Evolutionary conservation across 2,797 vertebrate genomes (phyloP).

Genomic region (Botia almorhae): DNA sequence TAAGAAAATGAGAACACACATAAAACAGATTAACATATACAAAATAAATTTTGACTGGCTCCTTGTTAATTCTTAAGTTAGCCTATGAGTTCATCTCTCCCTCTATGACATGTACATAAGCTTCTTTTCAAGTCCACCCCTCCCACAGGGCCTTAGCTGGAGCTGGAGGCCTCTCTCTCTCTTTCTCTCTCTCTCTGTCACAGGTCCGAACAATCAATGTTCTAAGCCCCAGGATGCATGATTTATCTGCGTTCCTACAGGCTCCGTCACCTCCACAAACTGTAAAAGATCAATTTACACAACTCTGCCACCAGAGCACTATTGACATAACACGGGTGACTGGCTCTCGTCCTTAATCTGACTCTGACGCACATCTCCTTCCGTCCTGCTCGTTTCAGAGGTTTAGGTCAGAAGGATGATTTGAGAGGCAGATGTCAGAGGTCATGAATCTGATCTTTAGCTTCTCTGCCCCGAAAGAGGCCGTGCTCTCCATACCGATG

Average conservation of each 20-base stretch:
- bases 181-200: conserved; percentile 74
- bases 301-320: conserved; percentile 84
- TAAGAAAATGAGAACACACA: not conserved
- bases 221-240: conserved; percentile 84
- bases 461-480: conserved; percentile 14
- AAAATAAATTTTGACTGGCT: not conserved
- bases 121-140: conserved; percentile 6
- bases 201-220: conserved; percentile 87
- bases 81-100: conserved; percentile 14
- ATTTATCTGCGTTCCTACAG: conserved; percentile 90
- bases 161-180: conserved; percentile 44
- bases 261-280: conserved; percentile 89
- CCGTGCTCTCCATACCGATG: conserved; percentile 25
- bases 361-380: conserved; percentile 8
- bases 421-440: conserved; percentile 45
- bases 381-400: conserved; percentile 26
- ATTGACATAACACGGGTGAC: conserved; percentile 88
- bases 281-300: conserved; percentile 96
- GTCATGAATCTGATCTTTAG: conserved; percentile 37
- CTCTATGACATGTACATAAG: conserved; percentile 8
- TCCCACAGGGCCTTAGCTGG: conserved; percentile 15
- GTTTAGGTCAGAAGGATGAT: conserved; percentile 39
- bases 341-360: conserved; percentile 56
- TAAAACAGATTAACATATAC: not conserved
- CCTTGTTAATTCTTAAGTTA: not conserved